phyloP scores from a whole-genome alignment of 1,140 invertebrate species.

The Eurytemora carolleeae region DNA sequence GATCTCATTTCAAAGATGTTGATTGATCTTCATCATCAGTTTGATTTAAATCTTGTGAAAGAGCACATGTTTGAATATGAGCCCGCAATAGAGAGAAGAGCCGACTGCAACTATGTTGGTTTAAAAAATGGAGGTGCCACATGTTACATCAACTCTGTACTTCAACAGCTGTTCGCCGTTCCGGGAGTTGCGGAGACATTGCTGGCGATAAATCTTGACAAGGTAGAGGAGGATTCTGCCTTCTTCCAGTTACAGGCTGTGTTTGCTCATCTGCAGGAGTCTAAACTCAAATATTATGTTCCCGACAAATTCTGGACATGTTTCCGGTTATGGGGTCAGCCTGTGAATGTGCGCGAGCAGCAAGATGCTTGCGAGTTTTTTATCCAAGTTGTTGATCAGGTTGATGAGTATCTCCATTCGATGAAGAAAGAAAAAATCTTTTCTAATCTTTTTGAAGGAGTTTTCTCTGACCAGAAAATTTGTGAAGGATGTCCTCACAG shows the following conservation, averaged over 20 bases:
- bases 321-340: conserved; percentile 35
- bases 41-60: conserved; percentile 27
- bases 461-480: conserved; percentile 39
- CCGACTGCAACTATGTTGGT: conserved; percentile 33
- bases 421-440: conserved; percentile 23
- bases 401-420: conserved; percentile 33
- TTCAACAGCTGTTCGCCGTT: conserved; percentile 38
- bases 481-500: conserved; percentile 38
- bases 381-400: conserved; percentile 33
- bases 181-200: conserved; percentile 31
- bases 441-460: conserved; percentile 25
- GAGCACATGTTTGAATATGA: conserved; percentile 28
- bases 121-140: conserved; percentile 41
- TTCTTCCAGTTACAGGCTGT: conserved; percentile 25
- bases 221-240: conserved; percentile 21
- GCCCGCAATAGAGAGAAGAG: conserved; percentile 20
- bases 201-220: conserved; percentile 28
- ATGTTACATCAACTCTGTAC: conserved; percentile 41
- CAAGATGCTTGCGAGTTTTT: conserved; percentile 42
- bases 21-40: conserved; percentile 30
- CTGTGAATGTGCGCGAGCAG: conserved; percentile 38
- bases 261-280: conserved; percentile 35
- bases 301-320: conserved; percentile 39
- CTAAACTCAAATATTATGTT: conserved; percentile 36
- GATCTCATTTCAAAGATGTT: conserved; percentile 25